Base-by-base conservation (phyloP, 2,888 invertebrate genomes). In the Cephus rjabovi region DNA sequence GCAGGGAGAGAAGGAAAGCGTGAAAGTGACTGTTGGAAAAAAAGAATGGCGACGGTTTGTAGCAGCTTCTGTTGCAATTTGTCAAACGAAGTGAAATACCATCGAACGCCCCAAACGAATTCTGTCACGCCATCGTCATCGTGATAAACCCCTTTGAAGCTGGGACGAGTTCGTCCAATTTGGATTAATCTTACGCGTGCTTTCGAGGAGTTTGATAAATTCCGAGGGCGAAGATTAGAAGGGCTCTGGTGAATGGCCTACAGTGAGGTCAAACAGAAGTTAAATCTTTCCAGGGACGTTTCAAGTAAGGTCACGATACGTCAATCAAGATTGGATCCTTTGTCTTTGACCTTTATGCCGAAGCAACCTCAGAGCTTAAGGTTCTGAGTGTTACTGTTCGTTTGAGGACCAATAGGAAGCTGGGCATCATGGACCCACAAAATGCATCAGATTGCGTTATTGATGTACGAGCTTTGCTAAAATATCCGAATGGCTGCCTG, bases 121-220 rank as follows among this genome's bases (percentile, higher is more conserved):
- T 3, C 71, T 31, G 71, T 71, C 30, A 11, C 30, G 3, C 34
- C 71, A 34, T 33, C 71, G 15, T 34, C 71, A 34, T 71, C 34
- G 11, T 71, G 71, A 11, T 71, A 30, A 71, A 34, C 12, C 30
- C 71, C 30, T 23, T 33, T 11, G 71, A 34, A 71, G 31, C 76
- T 74, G 77, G 75, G 69, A 40, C 76, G 37, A 80, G 77, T 79
- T 80, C 76, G 77, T 80, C 78, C 78, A 81, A 81, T 78, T 80
- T 80, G 71, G 78, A 77, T 75, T 74, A 80, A 79, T 77, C 79
- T 81, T 74, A 74, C 79, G 75, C 78, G 78, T 74, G 77, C 78
- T 78, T 78, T 76, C 30, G 37, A 69, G 70, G 74, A 68, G 23
- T 4, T 56, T 56, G 56, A 56, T 23, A 56, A 56, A 56, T 23